Percentiles rank a stretch among this genome's conserved stretches.
phyloP scores from a whole-genome alignment of 2,797 vertebrate genomes.

The Sebastes variabilis region DNA sequence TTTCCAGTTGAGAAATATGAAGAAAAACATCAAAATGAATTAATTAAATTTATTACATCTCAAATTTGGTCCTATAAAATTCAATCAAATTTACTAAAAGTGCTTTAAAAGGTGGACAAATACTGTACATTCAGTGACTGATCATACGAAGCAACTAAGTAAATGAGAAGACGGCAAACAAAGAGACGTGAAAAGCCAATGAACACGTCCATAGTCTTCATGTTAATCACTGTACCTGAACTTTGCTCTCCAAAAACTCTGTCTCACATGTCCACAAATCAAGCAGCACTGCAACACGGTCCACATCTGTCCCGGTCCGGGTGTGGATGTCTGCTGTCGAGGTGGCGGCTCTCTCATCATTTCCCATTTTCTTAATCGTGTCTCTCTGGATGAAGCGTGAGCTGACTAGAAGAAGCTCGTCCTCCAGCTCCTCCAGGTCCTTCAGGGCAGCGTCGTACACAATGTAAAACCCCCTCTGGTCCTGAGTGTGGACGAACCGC shows the following conservation, averaged over 20 bases:
- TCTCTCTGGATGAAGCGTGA: constrained; percentile 78
- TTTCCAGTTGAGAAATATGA: not conserved
- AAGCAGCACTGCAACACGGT: constrained; percentile 77
- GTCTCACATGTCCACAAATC: constrained; percentile 84
- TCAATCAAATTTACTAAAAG: not conserved
- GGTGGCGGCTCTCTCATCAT: not conserved
- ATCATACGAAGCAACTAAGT: not conserved
- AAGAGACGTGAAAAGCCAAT: not conserved
- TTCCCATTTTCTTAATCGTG: constrained; percentile 34
- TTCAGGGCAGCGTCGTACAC: constrained; percentile 76
- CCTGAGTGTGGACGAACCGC: constrained; percentile 75
- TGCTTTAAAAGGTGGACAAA: not conserved
- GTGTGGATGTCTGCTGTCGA: constrained; percentile 15
- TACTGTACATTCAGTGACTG: not conserved
- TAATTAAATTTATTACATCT: not conserved
- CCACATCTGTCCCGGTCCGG: constrained; percentile 64
- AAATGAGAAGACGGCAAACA: not conserved
- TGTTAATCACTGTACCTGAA: constrained; percentile 68
- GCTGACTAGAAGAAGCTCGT: constrained; percentile 77
- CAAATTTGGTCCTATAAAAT: not conserved
- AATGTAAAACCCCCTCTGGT: constrained; percentile 74
- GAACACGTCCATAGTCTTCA: not conserved
- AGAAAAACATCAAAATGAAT: not conserved
- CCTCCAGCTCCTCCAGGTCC: constrained; percentile 78
- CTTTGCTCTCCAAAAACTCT: constrained; percentile 78